These are phyloP conservation scores for Camelus bactrianus DNA, from an alignment of 2,113 vertebrate species.

Conservation along the genomic window DNA sequence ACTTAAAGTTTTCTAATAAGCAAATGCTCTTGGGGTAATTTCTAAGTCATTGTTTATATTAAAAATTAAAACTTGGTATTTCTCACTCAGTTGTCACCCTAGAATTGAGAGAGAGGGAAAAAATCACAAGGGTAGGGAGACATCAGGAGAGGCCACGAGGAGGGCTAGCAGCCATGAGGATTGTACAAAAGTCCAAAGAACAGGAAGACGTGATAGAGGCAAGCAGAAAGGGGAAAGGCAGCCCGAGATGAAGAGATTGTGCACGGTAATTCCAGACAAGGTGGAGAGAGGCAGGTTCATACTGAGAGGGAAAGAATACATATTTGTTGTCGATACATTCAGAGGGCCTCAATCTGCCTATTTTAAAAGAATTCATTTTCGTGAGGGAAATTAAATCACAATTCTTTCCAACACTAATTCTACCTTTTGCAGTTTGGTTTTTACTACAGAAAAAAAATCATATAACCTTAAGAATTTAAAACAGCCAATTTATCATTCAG, in stretches of 20 bases:
- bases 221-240: no score
- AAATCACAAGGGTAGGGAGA: not conserved
- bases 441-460: not conserved
- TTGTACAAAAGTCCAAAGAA: not conserved
- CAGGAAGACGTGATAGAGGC: not conserved
- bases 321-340: not conserved
- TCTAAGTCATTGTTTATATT: not conserved
- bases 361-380: not conserved
- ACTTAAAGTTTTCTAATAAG: not conserved
- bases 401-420: not conserved
- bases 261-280: not conserved
- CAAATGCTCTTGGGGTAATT: not conserved
- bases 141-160: not conserved
- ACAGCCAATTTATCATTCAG: not conserved
- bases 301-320: not conserved
- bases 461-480: not conserved
- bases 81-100: not conserved
- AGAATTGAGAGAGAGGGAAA: not conserved
- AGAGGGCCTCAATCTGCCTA: not conserved
- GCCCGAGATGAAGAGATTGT: no score
- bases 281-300: not conserved
- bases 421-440: not conserved
- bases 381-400: not conserved
- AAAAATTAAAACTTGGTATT: slow-evolving; percentile 30
- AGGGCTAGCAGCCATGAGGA: not conserved